Conservation (phyloP, 2,888 invertebrate genomes). For the Habroteleia sp. region DNA sequence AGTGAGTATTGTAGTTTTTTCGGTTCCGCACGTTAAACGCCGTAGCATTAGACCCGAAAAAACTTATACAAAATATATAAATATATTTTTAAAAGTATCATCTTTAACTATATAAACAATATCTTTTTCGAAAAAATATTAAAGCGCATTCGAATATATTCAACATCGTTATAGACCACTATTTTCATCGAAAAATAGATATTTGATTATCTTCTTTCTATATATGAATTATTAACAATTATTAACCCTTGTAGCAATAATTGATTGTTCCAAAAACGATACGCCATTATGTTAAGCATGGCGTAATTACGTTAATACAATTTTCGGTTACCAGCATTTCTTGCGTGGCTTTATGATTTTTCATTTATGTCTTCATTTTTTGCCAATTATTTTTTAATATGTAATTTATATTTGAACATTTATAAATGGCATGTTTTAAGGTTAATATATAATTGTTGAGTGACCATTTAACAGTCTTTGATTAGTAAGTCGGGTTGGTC, state of each 20-base stretch:
- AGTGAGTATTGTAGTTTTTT: slow-evolving; percentile 50
- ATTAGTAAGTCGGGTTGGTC: slow-evolving; percentile 81
- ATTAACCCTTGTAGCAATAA: slow-evolving; percentile 44
- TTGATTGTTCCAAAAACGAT: slow-evolving; percentile 3
- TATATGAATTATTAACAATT: slow-evolving; percentile 36
- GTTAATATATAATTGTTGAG: slow-evolving; percentile 23
- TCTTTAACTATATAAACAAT: slow-evolving; percentile 17
- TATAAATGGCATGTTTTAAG: slow-evolving; percentile 54
- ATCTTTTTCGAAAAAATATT: slow-evolving; percentile 18
- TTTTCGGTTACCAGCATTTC: slow-evolving; percentile 18
- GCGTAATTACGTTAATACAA: slow-evolving; percentile 32
- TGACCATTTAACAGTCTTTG: slow-evolving; percentile 55
- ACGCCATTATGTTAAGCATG: slow-evolving; percentile 16
- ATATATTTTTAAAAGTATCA: slow-evolving; percentile 20
- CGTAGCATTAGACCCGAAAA: slow-evolving; percentile 12
- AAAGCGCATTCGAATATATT: slow-evolving; percentile 33
- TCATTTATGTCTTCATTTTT: slow-evolving; percentile 37
- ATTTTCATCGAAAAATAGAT: slow-evolving; percentile 26
- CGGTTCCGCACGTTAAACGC: slow-evolving; percentile 1
- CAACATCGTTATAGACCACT: slow-evolving; percentile 23
- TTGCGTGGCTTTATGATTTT: slow-evolving; percentile 20
- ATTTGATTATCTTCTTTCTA: slow-evolving; percentile 14
- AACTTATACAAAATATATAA: slow-evolving; percentile 48
- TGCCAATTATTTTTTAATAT: slow-evolving; percentile 40
- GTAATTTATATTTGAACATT: slow-evolving; percentile 45